phyloP scores from a whole-genome alignment of 1,140 invertebrate genomes.

The Tetragnatha versicolor region DNA sequence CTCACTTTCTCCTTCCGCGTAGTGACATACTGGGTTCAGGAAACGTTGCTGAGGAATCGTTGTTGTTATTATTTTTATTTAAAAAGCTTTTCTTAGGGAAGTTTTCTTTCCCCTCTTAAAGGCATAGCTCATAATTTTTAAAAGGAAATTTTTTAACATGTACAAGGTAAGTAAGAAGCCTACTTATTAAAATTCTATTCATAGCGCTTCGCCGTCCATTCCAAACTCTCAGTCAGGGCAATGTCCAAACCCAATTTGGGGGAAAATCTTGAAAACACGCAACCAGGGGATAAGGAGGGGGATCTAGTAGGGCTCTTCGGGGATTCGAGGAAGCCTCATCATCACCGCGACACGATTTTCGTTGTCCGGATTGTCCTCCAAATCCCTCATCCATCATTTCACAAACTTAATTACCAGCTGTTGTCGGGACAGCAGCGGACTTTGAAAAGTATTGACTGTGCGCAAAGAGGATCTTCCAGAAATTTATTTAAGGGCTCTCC shows the following conservation, averaged over 20 bases:
- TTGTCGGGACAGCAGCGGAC: background rate
- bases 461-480: background rate
- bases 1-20: too few species aligned
- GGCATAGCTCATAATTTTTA: too few species aligned
- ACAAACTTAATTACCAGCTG: conserved; percentile 45
- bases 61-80: too few species aligned
- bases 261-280: background rate
- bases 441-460: background rate
- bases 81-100: too few species aligned
- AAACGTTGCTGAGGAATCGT: too few species aligned
- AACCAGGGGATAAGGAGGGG: background rate
- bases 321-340: background rate
- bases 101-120: too few species aligned
- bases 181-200: too few species aligned
- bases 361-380: background rate
- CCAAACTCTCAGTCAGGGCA: too few species aligned
- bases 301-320: background rate
- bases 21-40: too few species aligned
- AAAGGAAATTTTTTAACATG: too few species aligned
- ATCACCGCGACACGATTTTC: background rate
- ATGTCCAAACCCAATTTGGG: background rate
- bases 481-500: background rate
- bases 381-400: conserved; percentile 31
- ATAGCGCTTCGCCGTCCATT: too few species aligned
- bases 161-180: too few species aligned